phyloP scores from a whole-genome alignment of 2,888 invertebrate species.

The Lathronympha strigana region DNA sequence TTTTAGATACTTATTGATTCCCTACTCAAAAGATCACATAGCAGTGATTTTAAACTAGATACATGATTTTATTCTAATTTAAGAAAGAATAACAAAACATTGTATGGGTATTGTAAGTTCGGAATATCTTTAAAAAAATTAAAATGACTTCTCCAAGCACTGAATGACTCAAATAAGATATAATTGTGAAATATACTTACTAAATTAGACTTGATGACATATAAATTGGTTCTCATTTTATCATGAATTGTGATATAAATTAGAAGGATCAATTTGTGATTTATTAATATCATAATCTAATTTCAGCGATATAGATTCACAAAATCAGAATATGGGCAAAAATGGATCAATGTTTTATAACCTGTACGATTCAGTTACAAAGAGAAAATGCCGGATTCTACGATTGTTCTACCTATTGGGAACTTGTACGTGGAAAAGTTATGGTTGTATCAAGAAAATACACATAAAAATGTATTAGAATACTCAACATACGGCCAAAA shows the following conservation, averaged over 20 bases:
- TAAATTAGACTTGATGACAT: too few relatives aligned
- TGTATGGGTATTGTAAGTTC: too few relatives aligned
- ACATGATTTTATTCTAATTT: too few relatives aligned
- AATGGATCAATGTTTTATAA: conserved; percentile 12
- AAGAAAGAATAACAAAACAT: too few relatives aligned
- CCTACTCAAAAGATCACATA: too few relatives aligned
- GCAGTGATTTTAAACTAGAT: too few relatives aligned
- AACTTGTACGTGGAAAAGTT: background rate
- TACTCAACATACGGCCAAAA: conserved; percentile 16
- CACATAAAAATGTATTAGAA: background rate
- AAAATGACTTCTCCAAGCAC: too few relatives aligned
- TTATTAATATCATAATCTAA: background rate
- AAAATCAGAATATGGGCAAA: background rate
- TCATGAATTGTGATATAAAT: background rate
- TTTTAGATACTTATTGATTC: too few relatives aligned
- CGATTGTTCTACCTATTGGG: background rate
- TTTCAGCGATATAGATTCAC: background rate
- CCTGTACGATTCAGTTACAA: background rate
- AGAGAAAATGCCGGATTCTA: background rate
- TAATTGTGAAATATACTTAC: too few relatives aligned
- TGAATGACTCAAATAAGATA: too few relatives aligned
- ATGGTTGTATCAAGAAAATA: background rate
- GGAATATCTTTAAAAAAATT: too few relatives aligned
- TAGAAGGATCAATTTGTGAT: background rate
- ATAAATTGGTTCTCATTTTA: too few relatives aligned